These are phyloP conservation scores for Emys orbicularis DNA, from an alignment of 2,797 vertebrate species.

Conservation along the genomic window DNA sequence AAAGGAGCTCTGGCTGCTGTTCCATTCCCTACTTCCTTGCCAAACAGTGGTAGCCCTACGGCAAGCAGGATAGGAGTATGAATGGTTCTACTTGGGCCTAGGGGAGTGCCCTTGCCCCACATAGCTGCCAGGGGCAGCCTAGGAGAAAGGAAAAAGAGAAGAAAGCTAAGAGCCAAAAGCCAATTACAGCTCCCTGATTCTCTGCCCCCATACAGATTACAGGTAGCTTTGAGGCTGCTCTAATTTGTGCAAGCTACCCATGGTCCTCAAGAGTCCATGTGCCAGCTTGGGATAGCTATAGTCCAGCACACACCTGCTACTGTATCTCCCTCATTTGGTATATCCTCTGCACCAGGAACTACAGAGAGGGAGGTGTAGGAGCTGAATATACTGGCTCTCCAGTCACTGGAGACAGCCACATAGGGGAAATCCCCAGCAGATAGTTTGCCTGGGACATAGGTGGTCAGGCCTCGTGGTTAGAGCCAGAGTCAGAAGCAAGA, in stretches of 20 bases:
- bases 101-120: not conserved
- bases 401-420: not conserved
- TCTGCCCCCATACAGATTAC: not conserved
- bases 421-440: not conserved
- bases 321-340: not conserved
- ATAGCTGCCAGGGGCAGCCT: not conserved
- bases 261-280: not conserved
- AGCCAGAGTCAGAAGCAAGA: too few species aligned
- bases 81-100: not conserved
- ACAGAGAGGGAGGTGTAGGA: not conserved
- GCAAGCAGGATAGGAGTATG: not conserved
- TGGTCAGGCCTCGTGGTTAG: not conserved
- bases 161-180: not conserved
- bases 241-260: not conserved
- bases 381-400: not conserved
- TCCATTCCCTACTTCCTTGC: not conserved
- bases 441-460: accelerated
- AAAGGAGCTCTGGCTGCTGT: not conserved
- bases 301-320: not conserved
- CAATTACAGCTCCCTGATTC: not conserved
- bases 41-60: not conserved
- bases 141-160: not conserved
- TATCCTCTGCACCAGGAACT: not conserved
- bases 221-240: not conserved
- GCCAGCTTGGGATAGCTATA: not conserved